Percentiles rank a stretch among this genome's conserved stretches.
Conservation (phyloP, 2,113 vertebrate genomes). For the Suricata suricatta region DNA sequence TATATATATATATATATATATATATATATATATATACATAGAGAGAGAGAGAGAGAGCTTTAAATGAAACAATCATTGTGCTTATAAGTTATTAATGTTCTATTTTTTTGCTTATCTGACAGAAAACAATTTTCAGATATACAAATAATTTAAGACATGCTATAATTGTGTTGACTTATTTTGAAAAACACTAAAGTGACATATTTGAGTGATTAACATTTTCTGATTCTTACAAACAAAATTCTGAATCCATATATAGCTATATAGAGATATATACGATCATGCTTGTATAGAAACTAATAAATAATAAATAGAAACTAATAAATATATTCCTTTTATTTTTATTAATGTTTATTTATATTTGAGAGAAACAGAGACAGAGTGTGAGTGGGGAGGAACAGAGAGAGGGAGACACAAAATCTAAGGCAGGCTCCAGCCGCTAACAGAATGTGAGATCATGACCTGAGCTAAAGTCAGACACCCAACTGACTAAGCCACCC, state of each 20-base stretch:
- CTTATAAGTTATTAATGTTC: neutral
- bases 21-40: no score
- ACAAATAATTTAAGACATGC: neutral
- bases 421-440: no score
- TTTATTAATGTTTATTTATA: no score
- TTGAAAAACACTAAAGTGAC: neutral
- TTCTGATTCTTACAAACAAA: neutral
- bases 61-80: neutral
- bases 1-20: no score
- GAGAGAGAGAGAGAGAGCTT: neutral
- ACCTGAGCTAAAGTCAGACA: no score
- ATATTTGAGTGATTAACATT: neutral
- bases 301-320: neutral
- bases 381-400: no score
- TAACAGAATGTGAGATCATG: no score
- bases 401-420: no score
- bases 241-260: neutral
- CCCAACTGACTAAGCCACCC: no score
- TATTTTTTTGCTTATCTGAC: neutral
- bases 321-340: neutral
- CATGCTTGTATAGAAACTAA: neutral
- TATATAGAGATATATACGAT: neutral
- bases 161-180: neutral
- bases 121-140: neutral
- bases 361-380: no score